These are phyloP conservation scores for Zootermopsis nevadensis DNA, from an alignment of 2,888 invertebrate species.

Conservation along the genomic window DNA sequence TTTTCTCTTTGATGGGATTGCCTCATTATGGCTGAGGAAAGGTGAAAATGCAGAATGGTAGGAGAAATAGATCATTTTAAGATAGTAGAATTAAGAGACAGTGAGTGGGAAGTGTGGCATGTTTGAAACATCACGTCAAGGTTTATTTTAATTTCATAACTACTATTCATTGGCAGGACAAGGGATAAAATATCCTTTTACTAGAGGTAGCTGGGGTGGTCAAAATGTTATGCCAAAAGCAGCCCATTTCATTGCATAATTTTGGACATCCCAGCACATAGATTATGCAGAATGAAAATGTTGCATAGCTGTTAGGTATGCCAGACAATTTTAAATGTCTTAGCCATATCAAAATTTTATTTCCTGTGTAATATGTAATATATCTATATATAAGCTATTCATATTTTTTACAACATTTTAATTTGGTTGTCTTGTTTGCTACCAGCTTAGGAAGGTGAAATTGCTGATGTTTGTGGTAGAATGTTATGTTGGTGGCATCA, in stretches of 20 bases:
- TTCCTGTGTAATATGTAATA: slow-evolving; percentile 38
- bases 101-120: background rate
- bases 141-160: slow-evolving; percentile 12
- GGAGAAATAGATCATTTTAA: background rate
- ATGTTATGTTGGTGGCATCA: slow-evolving; percentile 9
- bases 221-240: slow-evolving; percentile 13
- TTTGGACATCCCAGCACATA: slow-evolving; percentile 32
- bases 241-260: slow-evolving; percentile 4
- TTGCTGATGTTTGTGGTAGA: slow-evolving; percentile 15
- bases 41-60: slow-evolving; percentile 1
- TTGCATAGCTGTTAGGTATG: slow-evolving; percentile 28
- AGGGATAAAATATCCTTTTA: background rate
- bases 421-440: slow-evolving; percentile 15
- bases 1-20: slow-evolving; percentile 5
- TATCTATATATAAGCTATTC: slow-evolving; percentile 22
- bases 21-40: background rate
- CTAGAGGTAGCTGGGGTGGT: slow-evolving; percentile 16
- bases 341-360: slow-evolving; percentile 42
- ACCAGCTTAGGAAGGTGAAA: background rate
- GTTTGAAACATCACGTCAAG: slow-evolving; percentile 27
- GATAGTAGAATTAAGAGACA: background rate
- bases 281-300: slow-evolving; percentile 8
- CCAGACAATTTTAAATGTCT: slow-evolving; percentile 30
- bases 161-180: background rate
- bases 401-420: slow-evolving; percentile 13